A percentile compares a stretch with the other conserved stretches of the same genome.
These are phyloP conservation scores for Ochropacha duplaris DNA, from an alignment of 2,888 invertebrate genomes.

Conservation along the genomic window DNA sequence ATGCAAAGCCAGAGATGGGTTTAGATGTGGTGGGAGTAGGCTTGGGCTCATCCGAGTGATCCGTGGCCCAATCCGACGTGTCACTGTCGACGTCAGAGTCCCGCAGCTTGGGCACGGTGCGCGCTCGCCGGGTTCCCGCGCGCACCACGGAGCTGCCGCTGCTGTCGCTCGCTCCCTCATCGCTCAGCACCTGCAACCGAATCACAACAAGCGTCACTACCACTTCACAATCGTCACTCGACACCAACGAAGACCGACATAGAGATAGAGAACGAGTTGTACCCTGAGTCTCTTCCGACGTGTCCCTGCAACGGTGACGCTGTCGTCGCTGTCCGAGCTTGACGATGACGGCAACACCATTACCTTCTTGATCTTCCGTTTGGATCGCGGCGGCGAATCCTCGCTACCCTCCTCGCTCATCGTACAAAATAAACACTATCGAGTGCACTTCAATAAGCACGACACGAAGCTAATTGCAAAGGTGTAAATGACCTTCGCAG, in stretches of 20 bases:
- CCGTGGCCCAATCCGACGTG: constrained; percentile 55
- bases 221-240: background rate
- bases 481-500: constrained; percentile 74
- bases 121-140: constrained; percentile 53
- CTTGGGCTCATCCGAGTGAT: constrained; percentile 37
- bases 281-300: constrained; percentile 77
- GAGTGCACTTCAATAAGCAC: constrained; percentile 48
- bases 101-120: constrained; percentile 56
- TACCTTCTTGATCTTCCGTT: constrained; percentile 65
- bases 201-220: constrained; percentile 7
- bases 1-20: constrained; percentile 65
- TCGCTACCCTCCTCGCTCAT: constrained; percentile 75
- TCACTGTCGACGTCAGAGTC: constrained; percentile 70
- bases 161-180: constrained; percentile 68
- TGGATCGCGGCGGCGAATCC: constrained; percentile 59
- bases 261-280: constrained; percentile 22
- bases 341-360: constrained; percentile 62
- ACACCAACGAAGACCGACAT: constrained; percentile 6
- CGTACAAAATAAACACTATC: constrained; percentile 47
- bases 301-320: constrained; percentile 60
- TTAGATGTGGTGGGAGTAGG: constrained; percentile 21
- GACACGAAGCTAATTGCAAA: constrained; percentile 71
- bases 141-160: constrained; percentile 64
- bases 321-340: constrained; percentile 74
- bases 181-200: constrained; percentile 79